These are phyloP conservation scores for Sander lucioperca DNA, from an alignment of 2,113 vertebrate species.

Conservation along the genomic window DNA sequence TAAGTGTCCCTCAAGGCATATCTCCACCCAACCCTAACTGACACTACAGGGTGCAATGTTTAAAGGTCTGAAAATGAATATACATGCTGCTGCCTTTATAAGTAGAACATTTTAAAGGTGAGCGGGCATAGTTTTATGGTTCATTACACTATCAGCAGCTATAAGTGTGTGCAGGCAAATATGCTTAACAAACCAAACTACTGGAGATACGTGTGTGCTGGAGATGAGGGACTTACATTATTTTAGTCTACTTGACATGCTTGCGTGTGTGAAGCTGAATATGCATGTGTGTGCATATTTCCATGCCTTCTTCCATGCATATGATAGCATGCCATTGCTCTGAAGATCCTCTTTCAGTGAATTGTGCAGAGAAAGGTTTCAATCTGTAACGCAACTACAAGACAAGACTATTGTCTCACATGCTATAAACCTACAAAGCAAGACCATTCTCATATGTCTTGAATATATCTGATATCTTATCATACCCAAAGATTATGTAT, in stretches of 20 bases:
- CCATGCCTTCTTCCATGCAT: conserved; percentile 50
- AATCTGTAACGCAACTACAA: neutral
- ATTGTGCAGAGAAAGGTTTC: conserved; percentile 8
- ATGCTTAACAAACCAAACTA: conserved; percentile 22
- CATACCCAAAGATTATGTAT: too few relatives aligned
- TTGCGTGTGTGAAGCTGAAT: conserved; percentile 34
- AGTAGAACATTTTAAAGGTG: conserved; percentile 42
- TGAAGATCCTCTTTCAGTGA: neutral
- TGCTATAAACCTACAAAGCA: neutral
- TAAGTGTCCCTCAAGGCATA: conserved; percentile 17
- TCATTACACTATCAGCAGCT: conserved; percentile 10
- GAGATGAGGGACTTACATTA: conserved; percentile 13
- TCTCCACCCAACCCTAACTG: conserved; percentile 10
- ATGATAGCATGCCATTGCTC: conserved; percentile 15
- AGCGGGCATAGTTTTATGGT: conserved; percentile 14
- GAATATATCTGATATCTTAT: neutral
- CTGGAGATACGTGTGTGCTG: neutral
- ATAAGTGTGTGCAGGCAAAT: conserved; percentile 8
- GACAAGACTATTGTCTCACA: neutral
- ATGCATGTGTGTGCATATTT: conserved; percentile 29
- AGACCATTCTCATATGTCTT: neutral
- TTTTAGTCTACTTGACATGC: conserved; percentile 9
- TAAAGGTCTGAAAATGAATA: conserved; percentile 68
- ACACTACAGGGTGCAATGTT: conserved; percentile 8
- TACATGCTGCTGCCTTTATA: conserved; percentile 39